These are phyloP conservation scores for Tiaroga cobitis DNA, from an alignment of 2,797 vertebrate genomes.

Conservation along the genomic window DNA sequence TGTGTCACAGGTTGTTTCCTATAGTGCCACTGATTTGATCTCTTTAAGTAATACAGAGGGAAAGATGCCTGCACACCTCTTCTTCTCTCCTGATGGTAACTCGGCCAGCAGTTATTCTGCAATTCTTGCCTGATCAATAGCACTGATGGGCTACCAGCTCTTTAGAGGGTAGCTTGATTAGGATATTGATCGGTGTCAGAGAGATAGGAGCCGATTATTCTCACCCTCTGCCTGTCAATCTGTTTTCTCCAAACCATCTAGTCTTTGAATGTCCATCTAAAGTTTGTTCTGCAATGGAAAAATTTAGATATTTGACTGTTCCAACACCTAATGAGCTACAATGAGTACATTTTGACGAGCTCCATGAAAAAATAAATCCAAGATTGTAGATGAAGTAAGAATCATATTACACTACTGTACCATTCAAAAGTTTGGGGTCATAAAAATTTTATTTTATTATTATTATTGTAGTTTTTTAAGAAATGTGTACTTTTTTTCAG, in stretches of 20 bases:
- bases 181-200: conserved; percentile 63
- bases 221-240: conserved; percentile 29
- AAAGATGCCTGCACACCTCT: conserved; percentile 12
- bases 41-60: conserved; percentile 1
- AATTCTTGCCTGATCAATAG: conserved; percentile 52
- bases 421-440: not conserved
- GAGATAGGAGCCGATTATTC: conserved; percentile 50
- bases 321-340: not conserved
- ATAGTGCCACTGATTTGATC: conserved; percentile 24
- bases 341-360: not conserved
- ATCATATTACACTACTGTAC: not conserved
- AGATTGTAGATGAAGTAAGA: not conserved
- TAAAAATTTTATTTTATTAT: not conserved
- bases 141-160: conserved; percentile 56
- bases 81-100: conserved; percentile 3
- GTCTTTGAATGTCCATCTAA: not conserved
- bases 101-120: conserved; percentile 24
- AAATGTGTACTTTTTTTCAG: not conserved
- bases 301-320: not conserved
- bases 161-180: conserved; percentile 68
- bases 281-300: not conserved
- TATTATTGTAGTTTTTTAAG: not conserved
- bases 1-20: conserved; percentile 28
- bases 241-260: conserved; percentile 5
- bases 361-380: not conserved